Evolutionary conservation across 2,888 invertebrate species (phyloP), one percentile per base, ranked within the genome.

Genomic region (Leucozona laternaria): DNA sequence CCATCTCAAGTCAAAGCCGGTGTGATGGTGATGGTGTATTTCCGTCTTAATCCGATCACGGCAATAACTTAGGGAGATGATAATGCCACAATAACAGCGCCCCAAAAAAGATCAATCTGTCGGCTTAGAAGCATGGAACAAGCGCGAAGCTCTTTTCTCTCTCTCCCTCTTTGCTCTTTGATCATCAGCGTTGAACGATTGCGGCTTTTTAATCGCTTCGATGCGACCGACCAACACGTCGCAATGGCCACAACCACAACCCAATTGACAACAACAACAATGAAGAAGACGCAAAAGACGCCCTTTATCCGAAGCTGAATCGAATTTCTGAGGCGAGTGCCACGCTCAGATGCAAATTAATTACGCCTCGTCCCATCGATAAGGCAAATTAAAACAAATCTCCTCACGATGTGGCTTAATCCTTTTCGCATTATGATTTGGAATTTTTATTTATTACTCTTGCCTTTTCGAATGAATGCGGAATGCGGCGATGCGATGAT

Each of bases 81-180:
- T 87, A 82, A 87, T 87, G 83, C 87, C 83, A 79, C 87, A 83
- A 83, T 79, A 87, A 87, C 79, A 81, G 79, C 87, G 83, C 62
- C 79, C 72, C 62, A 87, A 79, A 87, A 87, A 87, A 87, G 78
- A 87, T 87, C 87, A 87, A 83, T 87, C 82, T 83, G 87, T 87
- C 87, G 79, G 68, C 87, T 87, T 87, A 87, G n/a, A 50, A 68
- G 58, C 68, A 53, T n/a, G 37, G 78, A 82, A 86, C 81, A 81
- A 86, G 81, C 86, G 64, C 75, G 78, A 78, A 82, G 82, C 73
- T 75, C 78, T 78, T 28, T 48, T 48, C n/a, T 43, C 43, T 45
- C n/a, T 25, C 22, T 60, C 8, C 22, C 40, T 43, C 57, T 34
- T 7, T 17, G n/a, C 37, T 40, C 25, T 37, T 53, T 68, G 86